A percentile compares a stretch with the other conserved stretches of the same genome.
phyloP scores from a whole-genome alignment of 2,888 invertebrate species.

The Andricus quercusramuli region DNA sequence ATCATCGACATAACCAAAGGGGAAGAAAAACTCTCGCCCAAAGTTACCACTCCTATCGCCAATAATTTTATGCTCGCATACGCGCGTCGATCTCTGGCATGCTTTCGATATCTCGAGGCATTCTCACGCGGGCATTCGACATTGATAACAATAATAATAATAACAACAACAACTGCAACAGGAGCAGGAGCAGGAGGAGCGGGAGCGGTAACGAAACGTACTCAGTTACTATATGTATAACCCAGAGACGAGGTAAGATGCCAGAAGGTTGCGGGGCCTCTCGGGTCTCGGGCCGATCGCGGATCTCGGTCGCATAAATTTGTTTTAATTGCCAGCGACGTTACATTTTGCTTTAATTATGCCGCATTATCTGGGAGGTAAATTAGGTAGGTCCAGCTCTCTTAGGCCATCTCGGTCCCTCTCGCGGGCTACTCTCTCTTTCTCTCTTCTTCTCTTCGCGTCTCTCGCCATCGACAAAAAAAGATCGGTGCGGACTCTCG shows the following conservation, averaged over 20 bases:
- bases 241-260: constrained; percentile 55
- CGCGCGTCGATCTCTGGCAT: constrained; percentile 12
- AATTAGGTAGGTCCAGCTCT: constrained; percentile 78
- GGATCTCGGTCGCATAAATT: constrained; percentile 79
- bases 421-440: constrained; percentile 36
- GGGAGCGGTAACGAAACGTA: constrained; percentile 41
- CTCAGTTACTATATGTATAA: constrained; percentile 34
- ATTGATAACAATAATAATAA: constrained; percentile 50
- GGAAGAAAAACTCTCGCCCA: constrained; percentile 16
- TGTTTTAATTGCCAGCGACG: constrained; percentile 79
- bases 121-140: constrained; percentile 17
- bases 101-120: constrained; percentile 17
- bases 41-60: constrained; percentile 24
- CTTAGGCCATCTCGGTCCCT: constrained; percentile 60
- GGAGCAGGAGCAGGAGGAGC: constrained; percentile 8
- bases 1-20: constrained; percentile 33
- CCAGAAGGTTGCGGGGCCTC: constrained; percentile 60
- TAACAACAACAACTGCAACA: constrained; percentile 64
- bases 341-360: constrained; percentile 79
- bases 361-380: constrained; percentile 79
- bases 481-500: constrained; percentile 56
- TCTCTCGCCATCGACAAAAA: constrained; percentile 54
- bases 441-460: constrained; percentile 47
- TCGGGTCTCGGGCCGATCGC: constrained; percentile 74
- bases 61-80: constrained; percentile 42